Evolutionary conservation across 2,888 invertebrate species (phyloP), one percentile per base, ranked within the genome.

Genomic region (Graphium colonna): DNA sequence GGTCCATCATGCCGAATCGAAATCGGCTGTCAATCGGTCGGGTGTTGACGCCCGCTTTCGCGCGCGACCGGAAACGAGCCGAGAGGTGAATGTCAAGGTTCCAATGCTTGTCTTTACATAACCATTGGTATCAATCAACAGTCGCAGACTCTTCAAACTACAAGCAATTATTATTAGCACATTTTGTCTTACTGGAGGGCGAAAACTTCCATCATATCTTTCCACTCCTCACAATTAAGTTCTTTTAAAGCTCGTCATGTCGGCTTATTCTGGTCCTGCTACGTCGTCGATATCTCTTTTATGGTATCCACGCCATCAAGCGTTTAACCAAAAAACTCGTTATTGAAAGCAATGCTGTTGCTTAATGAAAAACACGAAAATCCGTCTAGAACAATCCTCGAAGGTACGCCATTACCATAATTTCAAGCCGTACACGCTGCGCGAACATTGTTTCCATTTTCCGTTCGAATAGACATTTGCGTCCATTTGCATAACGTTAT

Each of bases 31-130:
- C 71, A 68, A 71, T 68, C 60, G 61, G 55, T 48, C n/a, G 60
- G 52, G 64, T 65, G 69, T 65, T 68, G 64, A 65, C 60, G 62
- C 52, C 65, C 62, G 75, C 85, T 84, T 85, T 85, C 85, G 79
- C 78, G 76, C 63, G 64, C 64, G 72, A 71, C 82, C 80, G 82
- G 83, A 82, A 81, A 79, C 68, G 68, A 55, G 68, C 68, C 60
- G 64, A 79, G 80, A 84, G 82, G 82, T 81, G 82, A 85, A 83
- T 85, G 84, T 85, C 83, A 83, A 79, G 80, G 72, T 75, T 76
- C 59, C 56, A 51, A 17, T 33, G 26, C 8, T 15, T 39, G 31
- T 36, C 40, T 45, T 52, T 54, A 50, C 43, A 16, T 45, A 48
- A 53, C 43, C n/a, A 10, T 3, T n/a, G 9, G 13, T 1, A 12